Evolutionary conservation across 2,888 invertebrate species (phyloP).

Genomic region (Allacma fusca): DNA sequence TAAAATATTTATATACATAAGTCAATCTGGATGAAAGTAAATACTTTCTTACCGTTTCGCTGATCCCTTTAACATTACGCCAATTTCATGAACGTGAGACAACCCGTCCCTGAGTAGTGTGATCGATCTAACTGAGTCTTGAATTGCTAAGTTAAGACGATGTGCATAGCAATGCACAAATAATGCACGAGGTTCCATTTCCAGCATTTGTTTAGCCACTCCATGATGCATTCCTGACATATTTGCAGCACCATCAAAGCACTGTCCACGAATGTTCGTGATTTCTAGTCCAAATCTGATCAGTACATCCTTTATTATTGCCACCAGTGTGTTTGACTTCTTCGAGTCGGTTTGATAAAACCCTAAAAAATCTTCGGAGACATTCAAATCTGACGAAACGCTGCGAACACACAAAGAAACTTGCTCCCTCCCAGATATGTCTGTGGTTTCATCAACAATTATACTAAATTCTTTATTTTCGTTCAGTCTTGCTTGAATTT

Average conservation of each 20-base stretch:
- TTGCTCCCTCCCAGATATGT: slow-evolving; percentile 44
- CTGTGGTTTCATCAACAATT: slow-evolving; percentile 46
- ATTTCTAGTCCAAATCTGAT: background rate
- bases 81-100: background rate
- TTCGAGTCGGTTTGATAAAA: background rate
- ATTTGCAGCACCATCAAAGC: background rate
- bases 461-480: slow-evolving; percentile 27
- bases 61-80: background rate
- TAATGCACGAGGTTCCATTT: background rate
- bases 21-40: no score
- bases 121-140: background rate
- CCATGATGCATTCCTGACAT: background rate
- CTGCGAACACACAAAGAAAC: slow-evolving; percentile 31
- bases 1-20: no score
- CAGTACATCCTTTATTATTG: background rate
- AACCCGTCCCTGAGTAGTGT: background rate
- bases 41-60: no score
- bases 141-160: background rate
- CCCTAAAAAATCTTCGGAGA: slow-evolving; percentile 6
- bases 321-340: background rate
- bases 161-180: background rate
- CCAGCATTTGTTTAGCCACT: background rate
- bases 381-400: background rate
- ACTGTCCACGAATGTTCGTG: background rate
- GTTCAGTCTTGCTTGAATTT: background rate